Evolutionary conservation across 1,140 invertebrate genomes (phyloP), one percentile per base, ranked within the genome.

Genomic region (Calliopsis andreniformis): DNA sequence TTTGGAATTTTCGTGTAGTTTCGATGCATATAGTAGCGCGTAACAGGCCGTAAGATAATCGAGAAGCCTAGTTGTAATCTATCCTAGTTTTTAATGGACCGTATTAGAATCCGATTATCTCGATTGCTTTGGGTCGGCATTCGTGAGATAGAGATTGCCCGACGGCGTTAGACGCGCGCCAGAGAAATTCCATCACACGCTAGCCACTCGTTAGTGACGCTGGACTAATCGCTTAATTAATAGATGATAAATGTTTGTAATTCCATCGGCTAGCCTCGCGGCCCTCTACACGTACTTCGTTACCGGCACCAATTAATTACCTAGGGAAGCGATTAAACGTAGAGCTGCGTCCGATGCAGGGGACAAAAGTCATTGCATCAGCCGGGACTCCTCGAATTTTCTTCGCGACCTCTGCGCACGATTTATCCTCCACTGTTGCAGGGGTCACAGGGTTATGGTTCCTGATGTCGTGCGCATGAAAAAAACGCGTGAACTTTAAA

Each of bases 221-320:
- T 45, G 59, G 69, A 85, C 79, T 84, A 85, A 85, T 85, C 79
- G 83, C 77, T 86, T 83, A 85, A 83, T 82, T 80, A 86, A 83
- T 85, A 78, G 59, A 69, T 85, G 78, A 80, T 78, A 76, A 79
- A 85, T 86, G 80, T 70, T 85, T 51, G 79, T 51, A 85, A 85
- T 82, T 82, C 79, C 76, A 45, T 3, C 45, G 62, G 43, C 45
- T 30, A 43, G 67, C 23, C 51, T 2, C 28, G 58, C 20, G 43
- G n/a, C 45, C 62, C 61, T 45, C 51, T 10, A 28, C 55, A 42
- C 51, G 76, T 43, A 70, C 42, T 63, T 80, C 71, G 83, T 85
- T 85, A 85, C 79, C 68, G 8, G n/a, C 55, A 12, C 47, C 58
- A 80, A 85, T 85, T 85, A 85, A 85, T 85, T 85, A 82, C 56